Evolutionary conservation across 2,113 vertebrate species (phyloP), one percentile per base, ranked within the genome.

Genomic region (Paradoxurus hermaphroditus): DNA sequence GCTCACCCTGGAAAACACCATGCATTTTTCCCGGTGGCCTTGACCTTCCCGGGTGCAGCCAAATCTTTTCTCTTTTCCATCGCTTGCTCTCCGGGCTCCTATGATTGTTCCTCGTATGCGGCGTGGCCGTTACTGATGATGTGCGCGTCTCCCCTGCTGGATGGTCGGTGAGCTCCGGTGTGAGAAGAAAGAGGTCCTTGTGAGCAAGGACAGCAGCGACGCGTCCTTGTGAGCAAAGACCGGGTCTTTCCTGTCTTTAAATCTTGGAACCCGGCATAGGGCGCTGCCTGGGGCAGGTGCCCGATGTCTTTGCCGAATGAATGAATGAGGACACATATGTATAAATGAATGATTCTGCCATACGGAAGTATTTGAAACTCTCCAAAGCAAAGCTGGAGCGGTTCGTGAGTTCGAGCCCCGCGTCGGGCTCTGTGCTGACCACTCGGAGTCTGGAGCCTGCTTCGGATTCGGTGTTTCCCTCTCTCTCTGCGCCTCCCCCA

Each of bases 41-140:
- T n/a, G 73, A 95, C 95, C 83, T 96, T 91, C 59, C 53, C 31
- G 9, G 77, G 51, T 13, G n/a, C 56, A 8, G 88, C 63, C 93
- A 65, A 18, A 4, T 44, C 29, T 44, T 44, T 39, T 39, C 27
- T 75, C 36, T 67, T 91, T 65, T 15, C n/a, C 10, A 0, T 31
- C 73, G 77, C 91, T 59, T 21, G 0, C 41, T 44, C 39, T 8
- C 89, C 34, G 19, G 46, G 46, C 65, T 78, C 75, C 51, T 41
- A 0, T 63, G 12, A 29, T 29, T 44, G 67, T 23, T 34, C 46
- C 56, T 63, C 12, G 25, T 8, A 0, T 18, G 31, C 12, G 31
- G 9, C 0, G 1, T 59, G 56, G 29, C 41, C 12, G 68, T 90
- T 59, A 63, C 23, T 34, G n/a, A 63, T 92, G 21, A 41, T 59